phyloP scores from a whole-genome alignment of 2,113 vertebrate species.

The Synchiropus splendidus region DNA sequence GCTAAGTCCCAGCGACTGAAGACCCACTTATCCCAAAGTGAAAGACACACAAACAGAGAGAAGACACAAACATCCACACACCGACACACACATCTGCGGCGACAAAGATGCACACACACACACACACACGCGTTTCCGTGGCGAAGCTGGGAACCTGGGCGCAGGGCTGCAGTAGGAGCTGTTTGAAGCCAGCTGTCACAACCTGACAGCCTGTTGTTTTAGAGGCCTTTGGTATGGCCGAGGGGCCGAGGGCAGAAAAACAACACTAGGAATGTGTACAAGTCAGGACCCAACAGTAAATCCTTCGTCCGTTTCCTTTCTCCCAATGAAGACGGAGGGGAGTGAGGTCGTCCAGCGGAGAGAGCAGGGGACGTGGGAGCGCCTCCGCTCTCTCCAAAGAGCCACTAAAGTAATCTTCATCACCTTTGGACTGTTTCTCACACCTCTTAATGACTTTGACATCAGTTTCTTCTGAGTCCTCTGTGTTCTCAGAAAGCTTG shows the following conservation, averaged over 20 bases:
- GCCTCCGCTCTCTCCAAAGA: constrained; percentile 25
- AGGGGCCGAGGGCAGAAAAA: constrained; percentile 73
- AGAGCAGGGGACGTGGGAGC: constrained; percentile 52
- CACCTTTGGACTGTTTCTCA: constrained; percentile 26
- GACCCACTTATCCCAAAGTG: constrained; percentile 48
- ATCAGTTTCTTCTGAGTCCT: not conserved
- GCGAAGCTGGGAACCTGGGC: constrained; percentile 65
- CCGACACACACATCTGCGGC: constrained; percentile 12
- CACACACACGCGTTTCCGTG: constrained; percentile 4
- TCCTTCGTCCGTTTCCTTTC: constrained; percentile 73
- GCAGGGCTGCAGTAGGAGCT: constrained; percentile 68
- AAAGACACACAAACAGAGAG: constrained; percentile 29
- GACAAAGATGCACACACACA: constrained; percentile 5
- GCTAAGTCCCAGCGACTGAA: constrained; percentile 40
- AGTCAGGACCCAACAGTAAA: constrained; percentile 79
- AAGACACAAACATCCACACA: constrained; percentile 33
- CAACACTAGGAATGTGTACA: constrained; percentile 79
- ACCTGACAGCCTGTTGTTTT: constrained; percentile 79
- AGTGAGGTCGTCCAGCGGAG: constrained; percentile 45
- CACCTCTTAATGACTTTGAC: constrained; percentile 19
- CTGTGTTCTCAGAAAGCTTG: too few species aligned
- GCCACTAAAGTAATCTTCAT: constrained; percentile 23
- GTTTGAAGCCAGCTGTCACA: constrained; percentile 81
- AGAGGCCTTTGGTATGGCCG: constrained; percentile 74
- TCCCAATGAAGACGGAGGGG: constrained; percentile 53